Evolutionary conservation across 1,140 invertebrate genomes (phyloP).

Genomic region (Calephelis nemesis): DNA sequence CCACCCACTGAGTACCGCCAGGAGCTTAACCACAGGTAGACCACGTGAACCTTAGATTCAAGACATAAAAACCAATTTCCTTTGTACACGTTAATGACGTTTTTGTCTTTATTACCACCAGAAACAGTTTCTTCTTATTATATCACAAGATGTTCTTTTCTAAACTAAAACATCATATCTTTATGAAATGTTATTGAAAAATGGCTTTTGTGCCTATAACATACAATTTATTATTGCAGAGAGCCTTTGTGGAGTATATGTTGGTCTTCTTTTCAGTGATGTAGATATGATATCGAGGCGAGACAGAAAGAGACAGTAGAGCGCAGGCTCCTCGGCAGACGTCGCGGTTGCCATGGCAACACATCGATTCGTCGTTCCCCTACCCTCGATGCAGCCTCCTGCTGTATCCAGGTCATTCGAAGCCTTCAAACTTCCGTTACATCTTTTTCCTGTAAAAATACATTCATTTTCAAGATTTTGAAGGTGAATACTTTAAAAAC

Average conservation of each 20-base stretch:
- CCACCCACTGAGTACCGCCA: constrained; percentile 61
- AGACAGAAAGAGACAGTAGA: constrained; percentile 74
- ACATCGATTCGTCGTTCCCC: constrained; percentile 70
- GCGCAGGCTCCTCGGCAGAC: constrained; percentile 77
- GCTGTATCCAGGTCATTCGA: constrained; percentile 72
- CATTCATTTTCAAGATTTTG: too few relatives aligned
- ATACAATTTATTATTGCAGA: constrained; percentile 30
- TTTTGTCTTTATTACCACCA: constrained; percentile 66
- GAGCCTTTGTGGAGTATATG: constrained; percentile 20
- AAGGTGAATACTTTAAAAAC: too few relatives aligned
- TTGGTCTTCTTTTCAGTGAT: constrained; percentile 31
- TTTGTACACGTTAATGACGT: constrained; percentile 27
- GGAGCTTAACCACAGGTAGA: constrained; percentile 47
- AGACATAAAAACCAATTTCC: constrained; percentile 36
- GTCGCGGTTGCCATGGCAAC: constrained; percentile 74
- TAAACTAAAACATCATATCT: constrained; percentile 28
- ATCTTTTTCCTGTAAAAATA: constrained; percentile 4
- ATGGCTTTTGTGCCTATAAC: not conserved
- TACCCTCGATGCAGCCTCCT: constrained; percentile 55
- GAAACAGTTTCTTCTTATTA: constrained; percentile 70
- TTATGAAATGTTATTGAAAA: constrained; percentile 2
- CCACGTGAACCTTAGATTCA: constrained; percentile 36
- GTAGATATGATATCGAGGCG: constrained; percentile 71
- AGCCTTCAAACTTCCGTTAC: constrained; percentile 31
- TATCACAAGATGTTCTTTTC: constrained; percentile 52